Conservation (phyloP, 2,888 invertebrate species). For the Hipparchia semele region DNA sequence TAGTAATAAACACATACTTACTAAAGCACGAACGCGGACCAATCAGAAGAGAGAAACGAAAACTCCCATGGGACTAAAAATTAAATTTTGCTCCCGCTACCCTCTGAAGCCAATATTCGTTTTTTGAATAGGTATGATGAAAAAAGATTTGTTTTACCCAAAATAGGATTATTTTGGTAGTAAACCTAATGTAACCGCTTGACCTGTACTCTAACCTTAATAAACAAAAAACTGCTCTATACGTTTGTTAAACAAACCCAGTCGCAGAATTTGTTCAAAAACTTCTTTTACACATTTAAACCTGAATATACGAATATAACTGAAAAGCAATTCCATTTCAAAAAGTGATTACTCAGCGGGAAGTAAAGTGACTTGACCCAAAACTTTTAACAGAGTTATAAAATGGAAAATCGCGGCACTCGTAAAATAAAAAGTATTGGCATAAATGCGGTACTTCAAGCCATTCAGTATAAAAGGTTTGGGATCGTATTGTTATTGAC, state of each 20-base stretch:
- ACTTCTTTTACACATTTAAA: neutral
- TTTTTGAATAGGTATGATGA: too few species aligned
- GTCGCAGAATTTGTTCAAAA: neutral
- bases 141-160: too few species aligned
- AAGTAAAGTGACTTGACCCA: slow-evolving; percentile 18
- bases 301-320: neutral
- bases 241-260: neutral
- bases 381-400: slow-evolving; percentile 36
- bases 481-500: neutral
- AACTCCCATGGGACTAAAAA: too few species aligned
- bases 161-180: too few species aligned
- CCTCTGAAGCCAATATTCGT: too few species aligned
- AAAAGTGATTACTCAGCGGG: slow-evolving; percentile 23
- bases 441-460: slow-evolving; percentile 13
- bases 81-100: too few species aligned
- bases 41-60: too few species aligned
- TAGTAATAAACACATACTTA: too few species aligned
- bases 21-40: too few species aligned
- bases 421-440: slow-evolving; percentile 30
- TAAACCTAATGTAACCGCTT: too few species aligned
- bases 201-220: neutral
- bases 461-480: slow-evolving; percentile 5
- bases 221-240: neutral
- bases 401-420: slow-evolving; percentile 34
- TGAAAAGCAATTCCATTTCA: slow-evolving; percentile 17